Percentiles rank a stretch among this genome's conserved stretches.
Evolutionary conservation across 1,140 invertebrate species (phyloP).

Genomic region (Pseudomyrmex dendroicus): DNA sequence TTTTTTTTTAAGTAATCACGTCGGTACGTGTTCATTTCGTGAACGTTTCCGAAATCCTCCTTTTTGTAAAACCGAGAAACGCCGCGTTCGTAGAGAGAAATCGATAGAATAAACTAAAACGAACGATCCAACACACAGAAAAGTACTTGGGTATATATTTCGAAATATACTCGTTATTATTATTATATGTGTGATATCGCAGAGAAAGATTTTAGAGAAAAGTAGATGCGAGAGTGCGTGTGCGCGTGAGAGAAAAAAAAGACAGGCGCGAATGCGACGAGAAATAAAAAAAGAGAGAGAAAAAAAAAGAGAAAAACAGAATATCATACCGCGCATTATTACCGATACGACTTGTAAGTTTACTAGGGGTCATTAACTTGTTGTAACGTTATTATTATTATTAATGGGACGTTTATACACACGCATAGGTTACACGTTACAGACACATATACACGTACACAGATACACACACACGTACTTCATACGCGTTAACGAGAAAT

Average conservation of each 20-base stretch:
- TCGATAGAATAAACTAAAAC: slow-evolving; percentile 38
- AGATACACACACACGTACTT: not conserved
- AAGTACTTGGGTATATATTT: slow-evolving; percentile 55
- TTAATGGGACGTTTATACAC: slow-evolving; percentile 41
- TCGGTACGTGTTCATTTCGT: not conserved
- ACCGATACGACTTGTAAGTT: slow-evolving; percentile 78
- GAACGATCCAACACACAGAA: slow-evolving; percentile 48
- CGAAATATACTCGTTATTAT: slow-evolving; percentile 52
- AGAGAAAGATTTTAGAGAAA: not conserved
- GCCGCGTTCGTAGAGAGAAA: slow-evolving; percentile 9
- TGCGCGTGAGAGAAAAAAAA: slow-evolving; percentile 44
- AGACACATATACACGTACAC: not conserved
- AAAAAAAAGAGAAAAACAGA: slow-evolving; percentile 50
- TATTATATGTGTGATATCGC: slow-evolving; percentile 16
- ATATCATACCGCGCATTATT: slow-evolving; percentile 74
- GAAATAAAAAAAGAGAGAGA: slow-evolving; percentile 41
- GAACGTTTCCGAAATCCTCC: slow-evolving; percentile 32
- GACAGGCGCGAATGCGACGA: slow-evolving; percentile 24
- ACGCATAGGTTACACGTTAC: not conserved
- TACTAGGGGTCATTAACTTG: slow-evolving; percentile 76
- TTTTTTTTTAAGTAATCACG: not conserved
- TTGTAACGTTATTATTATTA: slow-evolving; percentile 74
- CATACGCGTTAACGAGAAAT: not conserved
- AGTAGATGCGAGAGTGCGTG: slow-evolving; percentile 21
- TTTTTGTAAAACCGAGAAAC: slow-evolving; percentile 36